Evolutionary conservation across 2,113 vertebrate genomes (phyloP).

Genomic region (Zingel zingel): DNA sequence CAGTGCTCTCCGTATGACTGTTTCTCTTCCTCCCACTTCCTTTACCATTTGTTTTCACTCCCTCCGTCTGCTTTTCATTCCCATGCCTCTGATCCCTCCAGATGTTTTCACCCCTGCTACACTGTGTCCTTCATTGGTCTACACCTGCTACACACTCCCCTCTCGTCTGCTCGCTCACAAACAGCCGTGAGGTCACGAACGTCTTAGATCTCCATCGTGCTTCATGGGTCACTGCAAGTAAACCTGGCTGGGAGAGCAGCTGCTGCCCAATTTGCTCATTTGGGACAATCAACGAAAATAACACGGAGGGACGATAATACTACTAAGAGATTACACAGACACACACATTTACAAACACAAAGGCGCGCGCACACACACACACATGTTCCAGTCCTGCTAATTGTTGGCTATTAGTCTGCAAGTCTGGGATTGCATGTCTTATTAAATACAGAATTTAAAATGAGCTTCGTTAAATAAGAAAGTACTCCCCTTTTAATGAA

Average conservation of each 20-base stretch:
- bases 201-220: conserved; percentile 44
- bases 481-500: conserved; percentile 87
- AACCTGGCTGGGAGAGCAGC: conserved; percentile 68
- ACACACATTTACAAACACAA: conserved; percentile 21
- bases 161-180: conserved; percentile 41
- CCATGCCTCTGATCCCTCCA: conserved; percentile 38
- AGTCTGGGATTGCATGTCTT: conserved; percentile 86
- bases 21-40: conserved; percentile 22
- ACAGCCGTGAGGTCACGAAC: conserved; percentile 43
- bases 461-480: conserved; percentile 87
- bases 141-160: conserved; percentile 62
- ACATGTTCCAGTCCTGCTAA: conserved; percentile 72
- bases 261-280: conserved; percentile 75
- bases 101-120: conserved; percentile 54
- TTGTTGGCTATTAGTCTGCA: conserved; percentile 86
- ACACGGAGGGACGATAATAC: conserved; percentile 58
- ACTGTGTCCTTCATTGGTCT: conserved; percentile 32
- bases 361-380: conserved; percentile 25
- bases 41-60: conserved; percentile 20
- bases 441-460: conserved; percentile 89
- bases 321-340: conserved; percentile 60
- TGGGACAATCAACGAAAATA: conserved; percentile 73
- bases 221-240: conserved; percentile 37
- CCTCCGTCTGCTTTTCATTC: conserved; percentile 32
- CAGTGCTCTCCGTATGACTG: conserved; percentile 9